A percentile compares a stretch with the other conserved stretches of the same genome.
Conservation (phyloP, 2,113 vertebrate species). For the Canis aureus region DNA sequence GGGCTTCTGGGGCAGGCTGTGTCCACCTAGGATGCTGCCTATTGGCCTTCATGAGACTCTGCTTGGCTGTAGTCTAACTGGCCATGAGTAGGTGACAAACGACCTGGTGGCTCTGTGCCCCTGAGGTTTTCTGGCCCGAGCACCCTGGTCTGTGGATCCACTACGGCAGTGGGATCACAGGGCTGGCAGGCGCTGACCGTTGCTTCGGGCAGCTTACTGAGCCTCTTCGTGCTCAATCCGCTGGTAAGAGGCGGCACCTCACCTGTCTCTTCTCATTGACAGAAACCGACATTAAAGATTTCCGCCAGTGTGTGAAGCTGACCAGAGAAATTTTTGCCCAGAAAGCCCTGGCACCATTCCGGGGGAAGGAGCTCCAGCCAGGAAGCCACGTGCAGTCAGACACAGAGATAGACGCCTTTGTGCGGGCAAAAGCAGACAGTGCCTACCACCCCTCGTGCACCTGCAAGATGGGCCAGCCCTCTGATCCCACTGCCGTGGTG, state of each 20-base stretch:
- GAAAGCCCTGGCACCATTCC: constrained; percentile 93
- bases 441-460: constrained; percentile 98
- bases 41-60: background rate
- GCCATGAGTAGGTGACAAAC: background rate
- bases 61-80: background rate
- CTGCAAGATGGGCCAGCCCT: constrained; percentile 95
- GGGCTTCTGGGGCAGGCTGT: background rate
- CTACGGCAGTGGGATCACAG: constrained; percentile 92
- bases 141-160: constrained; percentile 92
- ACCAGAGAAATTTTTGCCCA: constrained; percentile 96
- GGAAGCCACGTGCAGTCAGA: constrained; percentile 92
- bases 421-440: constrained; percentile 94
- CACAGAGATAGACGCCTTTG: constrained; percentile 94
- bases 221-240: background rate
- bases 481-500: constrained; percentile 92
- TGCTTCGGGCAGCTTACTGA: background rate
- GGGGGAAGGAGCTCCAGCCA: constrained; percentile 93
- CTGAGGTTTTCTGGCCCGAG: constrained; percentile 90
- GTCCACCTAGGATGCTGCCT: background rate
- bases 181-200: constrained; percentile 94
- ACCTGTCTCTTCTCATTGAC: constrained; percentile 74
- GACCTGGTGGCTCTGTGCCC: background rate
- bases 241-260: background rate
- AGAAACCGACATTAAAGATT: constrained; percentile 94
- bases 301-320: constrained; percentile 93